A percentile compares a stretch with the other conserved stretches of the same genome.
Conservation (phyloP, 2,888 invertebrate species). For the Electrophaes corylata region DNA sequence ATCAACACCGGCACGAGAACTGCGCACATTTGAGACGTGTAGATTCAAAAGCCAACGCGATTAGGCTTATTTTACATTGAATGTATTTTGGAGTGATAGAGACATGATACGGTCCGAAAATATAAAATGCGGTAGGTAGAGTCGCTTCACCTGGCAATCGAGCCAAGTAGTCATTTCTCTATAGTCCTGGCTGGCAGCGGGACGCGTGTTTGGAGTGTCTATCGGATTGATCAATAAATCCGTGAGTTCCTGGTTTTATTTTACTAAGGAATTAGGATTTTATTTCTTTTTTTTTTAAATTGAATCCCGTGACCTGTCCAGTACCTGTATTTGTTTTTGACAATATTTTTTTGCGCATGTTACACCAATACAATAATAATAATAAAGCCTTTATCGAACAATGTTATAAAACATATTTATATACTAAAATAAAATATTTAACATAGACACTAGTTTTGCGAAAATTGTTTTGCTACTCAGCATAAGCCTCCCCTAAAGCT, state of each 20-base stretch:
- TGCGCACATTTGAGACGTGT: conserved; percentile 1
- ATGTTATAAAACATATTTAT: too few relatives aligned
- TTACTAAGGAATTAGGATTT: conserved; percentile 26
- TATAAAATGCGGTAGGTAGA: conserved; percentile 69
- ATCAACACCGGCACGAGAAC: conserved; percentile 15
- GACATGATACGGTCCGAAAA: conserved; percentile 60
- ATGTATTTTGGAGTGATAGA: conserved; percentile 14
- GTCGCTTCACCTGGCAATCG: conserved; percentile 68
- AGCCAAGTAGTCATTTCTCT: conserved; percentile 56
- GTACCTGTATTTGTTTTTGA: background rate
- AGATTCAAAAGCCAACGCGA: conserved; percentile 4
- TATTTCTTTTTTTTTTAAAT: background rate
- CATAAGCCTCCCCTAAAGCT: too few relatives aligned
- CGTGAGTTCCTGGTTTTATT: conserved; percentile 59
- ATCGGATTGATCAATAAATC: conserved; percentile 46
- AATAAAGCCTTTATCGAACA: too few relatives aligned
- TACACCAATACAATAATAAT: too few relatives aligned
- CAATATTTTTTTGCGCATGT: too few relatives aligned
- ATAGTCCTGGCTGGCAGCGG: conserved; percentile 58
- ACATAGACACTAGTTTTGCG: too few relatives aligned
- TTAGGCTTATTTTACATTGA: conserved; percentile 23
- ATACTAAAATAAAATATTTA: too few relatives aligned
- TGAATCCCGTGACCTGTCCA: background rate
- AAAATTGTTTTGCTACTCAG: too few relatives aligned
- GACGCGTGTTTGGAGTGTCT: conserved; percentile 51